phyloP scores from a whole-genome alignment of 2,113 vertebrate genomes.

The Pygoscelis antarcticus region DNA sequence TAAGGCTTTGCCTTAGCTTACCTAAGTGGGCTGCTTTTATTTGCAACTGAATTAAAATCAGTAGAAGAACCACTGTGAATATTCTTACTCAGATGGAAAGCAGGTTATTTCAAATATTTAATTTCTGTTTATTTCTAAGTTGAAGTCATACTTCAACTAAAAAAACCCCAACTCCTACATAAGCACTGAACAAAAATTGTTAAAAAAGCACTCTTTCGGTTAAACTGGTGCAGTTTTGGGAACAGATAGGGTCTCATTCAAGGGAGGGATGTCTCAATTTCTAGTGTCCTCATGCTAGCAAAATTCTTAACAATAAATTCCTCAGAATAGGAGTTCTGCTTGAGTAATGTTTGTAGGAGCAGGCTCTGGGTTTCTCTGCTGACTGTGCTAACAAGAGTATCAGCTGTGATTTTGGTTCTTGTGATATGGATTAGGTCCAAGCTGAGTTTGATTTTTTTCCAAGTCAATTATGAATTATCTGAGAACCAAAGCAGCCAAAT shows the following conservation, averaged over 20 bases:
- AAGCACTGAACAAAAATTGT: neutral
- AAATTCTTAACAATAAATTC: neutral
- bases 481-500: constrained; percentile 36
- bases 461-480: constrained; percentile 58
- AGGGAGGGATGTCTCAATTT: neutral
- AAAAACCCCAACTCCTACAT: neutral
- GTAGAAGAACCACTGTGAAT: neutral
- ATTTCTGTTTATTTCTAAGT: neutral
- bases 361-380: constrained; percentile 27
- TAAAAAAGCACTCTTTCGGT: neutral
- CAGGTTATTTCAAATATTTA: neutral
- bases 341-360: constrained; percentile 21
- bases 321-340: neutral
- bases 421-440: constrained; percentile 47
- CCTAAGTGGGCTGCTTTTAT: neutral
- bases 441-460: constrained; percentile 52
- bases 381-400: constrained; percentile 31
- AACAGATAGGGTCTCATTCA: neutral
- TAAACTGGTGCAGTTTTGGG: neutral
- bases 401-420: constrained; percentile 56
- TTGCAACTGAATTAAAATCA: neutral
- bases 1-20: neutral
- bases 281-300: neutral
- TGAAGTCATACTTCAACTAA: neutral
- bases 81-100: neutral